A percentile compares a stretch with the other conserved stretches of the same genome.
phyloP scores from a whole-genome alignment of 2,888 invertebrate species.

The Protodeltote pygarga region DNA sequence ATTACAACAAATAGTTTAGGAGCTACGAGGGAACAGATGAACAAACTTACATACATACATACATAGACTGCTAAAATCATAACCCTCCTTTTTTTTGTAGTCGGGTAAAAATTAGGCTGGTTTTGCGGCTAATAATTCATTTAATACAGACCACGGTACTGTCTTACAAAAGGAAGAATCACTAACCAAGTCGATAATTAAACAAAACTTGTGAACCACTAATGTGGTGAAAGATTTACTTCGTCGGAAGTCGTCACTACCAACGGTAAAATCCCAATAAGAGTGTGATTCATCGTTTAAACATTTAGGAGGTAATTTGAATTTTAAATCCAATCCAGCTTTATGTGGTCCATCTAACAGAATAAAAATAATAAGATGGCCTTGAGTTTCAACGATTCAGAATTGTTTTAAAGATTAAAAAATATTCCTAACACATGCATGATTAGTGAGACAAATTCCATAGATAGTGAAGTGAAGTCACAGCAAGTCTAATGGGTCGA shows the following conservation, averaged over 20 bases:
- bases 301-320: conserved; percentile 50
- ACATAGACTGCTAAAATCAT: too few relatives aligned
- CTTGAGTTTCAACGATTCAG: conserved; percentile 31
- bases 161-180: conserved; percentile 10
- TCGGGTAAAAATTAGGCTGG: too few relatives aligned
- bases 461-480: conserved; percentile 61
- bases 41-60: too few relatives aligned
- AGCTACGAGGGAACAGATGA: too few relatives aligned
- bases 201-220: conserved; percentile 25
- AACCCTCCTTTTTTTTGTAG: too few relatives aligned
- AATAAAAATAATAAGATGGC: conserved; percentile 38
- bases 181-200: conserved; percentile 14
- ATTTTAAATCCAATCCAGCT: conserved; percentile 51
- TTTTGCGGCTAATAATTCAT: too few relatives aligned
- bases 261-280: conserved; percentile 49
- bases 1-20: too few relatives aligned
- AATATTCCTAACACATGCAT: conserved; percentile 29
- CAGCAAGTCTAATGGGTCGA: conserved; percentile 63
- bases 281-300: conserved; percentile 58
- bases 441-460: conserved; percentile 44
- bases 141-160: not conserved
- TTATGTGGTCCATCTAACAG: conserved; percentile 35
- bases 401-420: conserved; percentile 22
- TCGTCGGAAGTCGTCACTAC: conserved; percentile 35
- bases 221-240: conserved; percentile 24